A percentile compares a stretch with the other conserved stretches of the same genome.
phyloP scores from a whole-genome alignment of 2,888 invertebrate genomes.

The Brachyptera risi region DNA sequence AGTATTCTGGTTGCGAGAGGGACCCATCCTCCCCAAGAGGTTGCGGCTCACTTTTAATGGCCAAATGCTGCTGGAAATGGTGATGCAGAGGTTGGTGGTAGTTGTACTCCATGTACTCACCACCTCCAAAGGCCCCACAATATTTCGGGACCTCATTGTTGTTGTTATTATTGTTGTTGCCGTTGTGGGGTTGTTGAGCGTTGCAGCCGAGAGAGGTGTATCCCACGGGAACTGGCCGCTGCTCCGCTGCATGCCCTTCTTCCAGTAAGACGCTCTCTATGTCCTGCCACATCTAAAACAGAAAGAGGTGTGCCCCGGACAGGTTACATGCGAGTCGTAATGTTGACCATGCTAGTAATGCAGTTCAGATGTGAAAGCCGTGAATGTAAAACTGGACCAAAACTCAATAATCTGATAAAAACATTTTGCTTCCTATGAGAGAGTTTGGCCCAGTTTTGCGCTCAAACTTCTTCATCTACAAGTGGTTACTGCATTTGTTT shows the following conservation, averaged over 20 bases:
- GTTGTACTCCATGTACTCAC: slow-evolving; percentile 26
- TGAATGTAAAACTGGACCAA: slow-evolving; percentile 21
- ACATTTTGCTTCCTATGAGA: too few species aligned
- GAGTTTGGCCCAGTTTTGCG: too few species aligned
- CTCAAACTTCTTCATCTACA: too few species aligned
- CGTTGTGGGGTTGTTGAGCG: too few species aligned
- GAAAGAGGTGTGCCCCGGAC: background rate
- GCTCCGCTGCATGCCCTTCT: slow-evolving; percentile 36
- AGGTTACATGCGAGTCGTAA: background rate
- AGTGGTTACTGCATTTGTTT: too few species aligned
- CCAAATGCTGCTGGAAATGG: slow-evolving; percentile 24
- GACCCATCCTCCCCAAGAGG: background rate
- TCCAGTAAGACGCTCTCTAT: slow-evolving; percentile 46
- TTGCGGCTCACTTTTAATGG: slow-evolving; percentile 34
- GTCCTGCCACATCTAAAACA: slow-evolving; percentile 48
- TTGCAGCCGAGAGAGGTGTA: slow-evolving; percentile 37
- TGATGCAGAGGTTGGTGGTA: slow-evolving; percentile 29
- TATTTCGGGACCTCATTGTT: slow-evolving; percentile 18
- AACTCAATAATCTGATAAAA: too few species aligned
- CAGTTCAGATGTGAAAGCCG: background rate
- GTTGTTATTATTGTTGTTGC: background rate
- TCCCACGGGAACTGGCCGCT: slow-evolving; percentile 32
- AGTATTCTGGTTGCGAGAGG: slow-evolving; percentile 2
- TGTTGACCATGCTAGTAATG: background rate
- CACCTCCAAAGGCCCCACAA: too few species aligned